Evolutionary conservation across 2,113 vertebrate species (phyloP), one percentile per base, ranked within the genome.

Genomic region (Myotis lucifugus): DNA sequence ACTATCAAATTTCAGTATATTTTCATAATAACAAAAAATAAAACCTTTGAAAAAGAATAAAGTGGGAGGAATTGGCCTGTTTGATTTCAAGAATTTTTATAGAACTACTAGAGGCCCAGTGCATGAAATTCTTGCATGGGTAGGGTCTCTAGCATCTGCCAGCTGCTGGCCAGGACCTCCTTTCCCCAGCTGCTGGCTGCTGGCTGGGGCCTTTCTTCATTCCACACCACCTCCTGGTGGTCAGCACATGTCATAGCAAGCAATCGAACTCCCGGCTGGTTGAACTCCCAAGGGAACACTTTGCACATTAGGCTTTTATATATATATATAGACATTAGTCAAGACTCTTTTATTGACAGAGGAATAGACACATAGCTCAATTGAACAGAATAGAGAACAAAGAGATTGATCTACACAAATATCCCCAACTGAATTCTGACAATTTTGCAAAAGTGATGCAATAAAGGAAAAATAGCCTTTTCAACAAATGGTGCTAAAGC

Each of bases 1-100:
- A 76, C 29, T 74, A 52, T 74, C 29, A 64, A 72, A 86, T 83
- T 77, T 37, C 42, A 77, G 42, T 82, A 48, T 23, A 93, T 83
- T 64, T 85, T 72, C 32, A 96, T n/a, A 29, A 84, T 19, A 25
- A 3, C 9, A 3, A 40, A 50, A 77, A 77, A 72, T 3, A 54
- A 64, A n/a, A 52, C 1, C 11, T 46, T 61, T 59, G 37, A 59
- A 61, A 54, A 91, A 61, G 32, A 34, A 21, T 72, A 37, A 82
- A 90, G 21, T 48, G 21, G 32, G 40, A 34, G 8, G 27, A 61
- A 84, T 64, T 27, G 23, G n/a, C 25, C 29, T 27, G 46, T 11
- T 84, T 70, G 40, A n/a, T 42, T 92, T 83, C 23, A 70, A 54
- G 11, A 56, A 29, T 50, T 74, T 77, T 40, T 34, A n/a, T n/a